Percentiles rank a stretch among this genome's conserved stretches.
These are phyloP conservation scores for Sisyra terminalis DNA, from an alignment of 2,888 invertebrate species.

Conservation along the genomic window DNA sequence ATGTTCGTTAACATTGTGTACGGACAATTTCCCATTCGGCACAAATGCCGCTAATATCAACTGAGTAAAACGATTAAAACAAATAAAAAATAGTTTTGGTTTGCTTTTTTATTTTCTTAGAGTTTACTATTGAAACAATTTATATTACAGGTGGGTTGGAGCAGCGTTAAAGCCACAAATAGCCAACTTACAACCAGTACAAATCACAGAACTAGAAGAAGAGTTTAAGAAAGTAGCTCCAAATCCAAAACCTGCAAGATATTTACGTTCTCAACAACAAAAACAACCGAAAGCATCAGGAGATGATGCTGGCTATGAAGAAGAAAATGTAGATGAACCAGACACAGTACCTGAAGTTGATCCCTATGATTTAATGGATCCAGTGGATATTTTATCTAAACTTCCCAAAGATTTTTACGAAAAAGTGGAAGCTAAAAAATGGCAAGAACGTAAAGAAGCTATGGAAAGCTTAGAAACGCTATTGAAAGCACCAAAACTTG, in stretches of 20 bases:
- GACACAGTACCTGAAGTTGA: constrained; percentile 47
- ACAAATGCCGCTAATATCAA: no score
- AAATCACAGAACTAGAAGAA: constrained; percentile 72
- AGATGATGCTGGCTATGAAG: constrained; percentile 33
- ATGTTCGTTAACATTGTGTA: no score
- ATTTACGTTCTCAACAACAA: constrained; percentile 68
- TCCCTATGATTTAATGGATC: constrained; percentile 78
- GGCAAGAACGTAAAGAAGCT: constrained; percentile 91
- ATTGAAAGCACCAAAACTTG: constrained; percentile 67
- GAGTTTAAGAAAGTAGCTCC: constrained; percentile 63
- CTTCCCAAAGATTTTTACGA: constrained; percentile 93
- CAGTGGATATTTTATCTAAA: constrained; percentile 85
- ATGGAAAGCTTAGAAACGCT: constrained; percentile 68
- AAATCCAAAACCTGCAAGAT: constrained; percentile 54
- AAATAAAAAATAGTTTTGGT: no score
- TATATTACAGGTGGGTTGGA: constrained; percentile 58
- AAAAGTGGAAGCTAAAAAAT: constrained; percentile 86
- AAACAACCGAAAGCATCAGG: constrained; percentile 38
- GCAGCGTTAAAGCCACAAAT: constrained; percentile 71
- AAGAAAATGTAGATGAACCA: constrained; percentile 40
- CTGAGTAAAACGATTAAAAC: no score
- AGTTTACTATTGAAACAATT: neutral
- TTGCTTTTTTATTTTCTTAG: no score
- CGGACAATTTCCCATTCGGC: no score
- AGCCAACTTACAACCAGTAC: constrained; percentile 72